phyloP scores from a whole-genome alignment of 2,113 vertebrate genomes.

The Rafetus swinhoei region DNA sequence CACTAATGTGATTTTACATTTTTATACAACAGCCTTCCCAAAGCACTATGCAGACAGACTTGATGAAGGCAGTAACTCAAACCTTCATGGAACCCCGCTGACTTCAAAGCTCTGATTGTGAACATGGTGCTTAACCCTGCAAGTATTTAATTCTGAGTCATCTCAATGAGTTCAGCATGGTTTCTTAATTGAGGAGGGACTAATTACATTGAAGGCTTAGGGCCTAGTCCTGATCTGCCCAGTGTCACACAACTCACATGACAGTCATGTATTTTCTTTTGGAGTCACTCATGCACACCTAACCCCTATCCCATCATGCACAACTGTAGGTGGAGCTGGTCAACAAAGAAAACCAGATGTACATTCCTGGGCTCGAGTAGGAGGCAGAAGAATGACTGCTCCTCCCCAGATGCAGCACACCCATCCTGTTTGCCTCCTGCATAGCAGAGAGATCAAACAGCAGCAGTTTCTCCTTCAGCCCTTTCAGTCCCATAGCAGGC shows the following conservation, averaged over 20 bases:
- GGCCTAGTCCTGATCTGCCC: background rate
- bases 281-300: background rate
- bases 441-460: background rate
- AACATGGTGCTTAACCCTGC: background rate
- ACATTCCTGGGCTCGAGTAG: background rate
- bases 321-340: background rate
- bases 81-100: background rate
- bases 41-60: background rate
- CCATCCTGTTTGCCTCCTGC: background rate
- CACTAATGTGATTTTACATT: background rate
- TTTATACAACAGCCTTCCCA: background rate
- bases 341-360: background rate
- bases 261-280: background rate
- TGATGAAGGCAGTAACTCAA: background rate
- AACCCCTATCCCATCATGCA: background rate
- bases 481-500: background rate
- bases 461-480: background rate
- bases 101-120: background rate
- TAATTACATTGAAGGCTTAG: background rate
- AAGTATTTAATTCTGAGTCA: background rate
- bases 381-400: background rate
- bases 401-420: background rate
- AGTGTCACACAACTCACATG: background rate
- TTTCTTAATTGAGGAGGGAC: too few relatives aligned
- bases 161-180: background rate